Base-by-base conservation (phyloP, 2,113 vertebrate genomes). In the Spea multiplicata region DNA sequence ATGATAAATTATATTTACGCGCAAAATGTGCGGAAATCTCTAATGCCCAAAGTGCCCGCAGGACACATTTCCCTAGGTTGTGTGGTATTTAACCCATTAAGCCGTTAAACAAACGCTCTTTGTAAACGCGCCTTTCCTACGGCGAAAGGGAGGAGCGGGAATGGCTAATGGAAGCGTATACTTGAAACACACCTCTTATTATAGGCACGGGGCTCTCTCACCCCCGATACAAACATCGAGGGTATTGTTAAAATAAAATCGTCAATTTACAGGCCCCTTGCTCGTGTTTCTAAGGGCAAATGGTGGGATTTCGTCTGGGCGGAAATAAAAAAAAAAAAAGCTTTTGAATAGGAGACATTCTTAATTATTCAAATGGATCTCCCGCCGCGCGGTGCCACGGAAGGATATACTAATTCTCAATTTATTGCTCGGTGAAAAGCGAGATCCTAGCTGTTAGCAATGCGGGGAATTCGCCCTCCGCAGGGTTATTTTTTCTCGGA, bases 341-440 rank as follows among this genome's bases (percentile, higher is more conserved):
- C 46, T 65, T 65, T 78, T 72, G 13, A 55, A 65, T 64, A 44
- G 45, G 4, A 10, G 68, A 78, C 57, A 65, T 71, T 52, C 59
- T 72, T 72, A 71, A 78, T 78, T 78, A 66, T 66, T 78, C 76
- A 66, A 66, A 78, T 78, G 59, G 76, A 45, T 78, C 68, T 55
- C 59, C 48, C 64, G 46, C 68, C 2, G 76, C 7, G 68, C 13
- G 47, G 10, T 45, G 46, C 44, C 47, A 61, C 46, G 8, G 14
- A 48, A 72, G 44, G 48, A 66, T 55, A 71, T 13, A 30, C 69
- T 72, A 64, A 78, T 65, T 78, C 70, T 52, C 59, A 66, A 72
- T 72, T 72, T 78, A 78, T 55, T 64, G 59, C 69, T 17, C 68
- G 72, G 44, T 78, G 69, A 72, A 78, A 52, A 65, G 53, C n/a